These are phyloP conservation scores for Pycnonotus jocosus DNA, from an alignment of 2,113 vertebrate genomes.

Conservation along the genomic window DNA sequence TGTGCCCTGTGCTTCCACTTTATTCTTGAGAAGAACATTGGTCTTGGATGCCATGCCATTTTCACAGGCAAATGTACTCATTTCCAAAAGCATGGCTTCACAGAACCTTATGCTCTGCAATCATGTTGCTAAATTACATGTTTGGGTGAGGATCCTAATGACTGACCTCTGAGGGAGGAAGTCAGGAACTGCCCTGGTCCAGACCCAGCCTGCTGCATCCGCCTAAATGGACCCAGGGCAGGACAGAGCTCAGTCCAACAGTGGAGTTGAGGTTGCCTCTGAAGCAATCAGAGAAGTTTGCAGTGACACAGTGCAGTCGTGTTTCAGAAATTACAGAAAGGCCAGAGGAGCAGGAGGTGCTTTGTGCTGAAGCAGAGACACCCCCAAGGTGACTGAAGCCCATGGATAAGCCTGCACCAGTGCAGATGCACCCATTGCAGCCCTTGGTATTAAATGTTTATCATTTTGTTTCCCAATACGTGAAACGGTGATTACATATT, in stretches of 20 bases:
- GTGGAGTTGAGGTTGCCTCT: neutral
- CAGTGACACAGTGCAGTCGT: neutral
- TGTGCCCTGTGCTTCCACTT: neutral
- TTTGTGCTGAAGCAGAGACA: neutral
- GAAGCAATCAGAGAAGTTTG: neutral
- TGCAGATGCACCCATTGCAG: rapidly evolving
- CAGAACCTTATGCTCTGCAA: neutral
- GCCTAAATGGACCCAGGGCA: rapidly evolving
- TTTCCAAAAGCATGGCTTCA: neutral
- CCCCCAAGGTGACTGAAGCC: neutral
- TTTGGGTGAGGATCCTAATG: neutral
- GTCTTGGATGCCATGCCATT: neutral
- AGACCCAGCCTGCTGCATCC: neutral
- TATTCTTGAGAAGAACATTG: neutral
- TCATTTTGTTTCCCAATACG: neutral
- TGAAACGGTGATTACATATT: neutral
- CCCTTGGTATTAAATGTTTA: neutral
- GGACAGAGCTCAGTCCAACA: neutral
- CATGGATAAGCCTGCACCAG: neutral
- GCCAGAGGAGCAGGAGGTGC: neutral
- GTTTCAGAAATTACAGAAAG: neutral
- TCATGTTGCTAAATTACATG: neutral
- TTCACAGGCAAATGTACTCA: neutral
- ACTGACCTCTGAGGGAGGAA: no score
- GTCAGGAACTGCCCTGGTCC: neutral